Percentiles rank a stretch among this genome's conserved stretches.
phyloP scores from a whole-genome alignment of 2,797 vertebrate genomes.

The Alcedo atthis region DNA sequence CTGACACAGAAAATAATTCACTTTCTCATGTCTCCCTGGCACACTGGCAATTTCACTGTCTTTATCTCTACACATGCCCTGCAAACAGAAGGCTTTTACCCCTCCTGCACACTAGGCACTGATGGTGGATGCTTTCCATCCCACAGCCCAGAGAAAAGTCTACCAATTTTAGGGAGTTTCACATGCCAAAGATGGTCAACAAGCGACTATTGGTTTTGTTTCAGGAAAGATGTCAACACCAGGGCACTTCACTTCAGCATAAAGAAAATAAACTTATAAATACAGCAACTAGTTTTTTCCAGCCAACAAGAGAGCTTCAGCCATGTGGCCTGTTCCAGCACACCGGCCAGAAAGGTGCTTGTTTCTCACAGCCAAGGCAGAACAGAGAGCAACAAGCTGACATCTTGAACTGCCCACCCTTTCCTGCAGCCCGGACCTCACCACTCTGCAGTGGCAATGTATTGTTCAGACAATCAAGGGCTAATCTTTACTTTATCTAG shows the following conservation, averaged over 20 bases:
- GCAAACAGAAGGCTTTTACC: neutral
- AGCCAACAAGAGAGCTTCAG: neutral
- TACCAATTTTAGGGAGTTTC: neutral
- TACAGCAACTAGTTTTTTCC: neutral
- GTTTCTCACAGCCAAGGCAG: neutral
- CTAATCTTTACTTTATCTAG: neutral
- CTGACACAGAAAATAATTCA: neutral
- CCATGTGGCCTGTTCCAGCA: neutral
- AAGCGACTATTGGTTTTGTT: neutral
- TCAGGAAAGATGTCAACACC: neutral
- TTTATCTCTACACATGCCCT: neutral
- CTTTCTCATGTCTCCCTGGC: neutral
- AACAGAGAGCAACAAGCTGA: neutral
- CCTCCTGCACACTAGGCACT: neutral
- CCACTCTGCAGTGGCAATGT: neutral
- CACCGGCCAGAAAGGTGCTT: neutral
- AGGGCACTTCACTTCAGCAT: neutral
- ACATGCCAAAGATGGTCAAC: neutral
- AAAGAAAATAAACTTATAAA: neutral
- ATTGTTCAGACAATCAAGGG: neutral
- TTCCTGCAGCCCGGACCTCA: neutral
- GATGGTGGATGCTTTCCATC: neutral
- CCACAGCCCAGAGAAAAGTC: neutral
- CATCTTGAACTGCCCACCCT: neutral
- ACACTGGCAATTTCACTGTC: neutral